These are phyloP conservation scores for Drosophila pruinosa DNA, from an alignment of 1,140 invertebrate species.

Conservation along the genomic window DNA sequence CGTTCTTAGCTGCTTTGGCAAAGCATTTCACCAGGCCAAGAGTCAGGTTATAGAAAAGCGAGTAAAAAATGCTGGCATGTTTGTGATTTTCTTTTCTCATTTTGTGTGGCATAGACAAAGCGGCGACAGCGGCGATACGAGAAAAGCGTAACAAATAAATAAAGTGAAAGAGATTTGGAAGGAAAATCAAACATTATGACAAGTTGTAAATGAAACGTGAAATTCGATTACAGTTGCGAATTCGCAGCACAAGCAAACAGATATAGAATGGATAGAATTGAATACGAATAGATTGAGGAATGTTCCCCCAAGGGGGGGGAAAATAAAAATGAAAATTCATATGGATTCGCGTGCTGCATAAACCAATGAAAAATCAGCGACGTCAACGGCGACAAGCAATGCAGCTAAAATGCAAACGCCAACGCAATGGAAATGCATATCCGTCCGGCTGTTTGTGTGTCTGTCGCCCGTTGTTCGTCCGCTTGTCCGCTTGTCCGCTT, in stretches of 20 bases:
- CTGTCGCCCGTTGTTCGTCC: background rate
- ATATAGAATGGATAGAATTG: background rate
- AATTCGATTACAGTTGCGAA: slow-evolving; percentile 67
- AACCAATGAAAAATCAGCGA: slow-evolving; percentile 43
- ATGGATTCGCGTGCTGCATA: slow-evolving; percentile 33
- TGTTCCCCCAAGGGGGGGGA: background rate
- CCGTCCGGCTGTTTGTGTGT: background rate
- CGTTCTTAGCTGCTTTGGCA: slow-evolving; percentile 15
- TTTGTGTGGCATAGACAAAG: slow-evolving; percentile 62
- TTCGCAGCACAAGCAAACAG: slow-evolving; percentile 33
- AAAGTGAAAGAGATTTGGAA: background rate
- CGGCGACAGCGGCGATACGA: slow-evolving; percentile 45
- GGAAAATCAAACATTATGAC: slow-evolving; percentile 53
- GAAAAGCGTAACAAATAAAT: background rate
- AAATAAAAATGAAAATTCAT: slow-evolving; percentile 32
- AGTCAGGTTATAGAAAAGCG: slow-evolving; percentile 9
- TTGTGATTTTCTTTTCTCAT: slow-evolving; percentile 24
- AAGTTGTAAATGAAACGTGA: slow-evolving; percentile 63
- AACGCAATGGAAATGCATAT: slow-evolving; percentile 44
- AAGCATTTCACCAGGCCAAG: slow-evolving; percentile 33
- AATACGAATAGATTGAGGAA: slow-evolving; percentile 3
- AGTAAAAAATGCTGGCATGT: slow-evolving; percentile 32
- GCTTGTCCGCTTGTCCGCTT: background rate
- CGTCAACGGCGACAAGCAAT: slow-evolving; percentile 6
- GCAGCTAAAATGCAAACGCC: slow-evolving; percentile 38